Base-by-base conservation (phyloP, 2,888 invertebrate genomes). In the Drosophila anomelani region DNA sequence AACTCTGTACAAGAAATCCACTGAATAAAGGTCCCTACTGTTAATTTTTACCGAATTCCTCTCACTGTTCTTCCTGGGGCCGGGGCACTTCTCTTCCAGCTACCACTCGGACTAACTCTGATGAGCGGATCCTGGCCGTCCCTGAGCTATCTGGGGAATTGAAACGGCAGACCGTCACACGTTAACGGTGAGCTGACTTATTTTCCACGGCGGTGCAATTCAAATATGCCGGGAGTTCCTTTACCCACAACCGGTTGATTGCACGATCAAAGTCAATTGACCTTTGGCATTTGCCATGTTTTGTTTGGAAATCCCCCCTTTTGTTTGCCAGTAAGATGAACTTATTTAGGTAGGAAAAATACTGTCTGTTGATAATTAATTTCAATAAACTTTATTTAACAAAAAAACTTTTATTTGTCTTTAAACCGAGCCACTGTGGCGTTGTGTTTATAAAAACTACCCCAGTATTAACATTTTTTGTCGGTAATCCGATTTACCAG, bases 161-260 rank as follows among this genome's bases (percentile, higher is more conserved):
- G n/a, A n/a, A n/a, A n/a, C n/a, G n/a, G n/a, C n/a, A n/a, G n/a
- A n/a, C n/a, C n/a, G n/a, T n/a, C n/a, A n/a, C n/a, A n/a, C n/a
- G 60, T 75, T 75, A 55, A 49, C 76, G 47, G 67, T 46, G 57
- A 73, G 67, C 76, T 82, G 80, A 80, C 74, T 81, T 84, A 81
- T 78, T 86, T 77, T 82, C 59, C 82, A 71, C 85, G 60, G 63
- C 58, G 85, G 72, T 73, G 73, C 80, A 82, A 73, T 77, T 87
- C 77, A 85, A 82, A 82, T 80, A 76, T 57, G 63, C 67, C 49
- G 54, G 74, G 38, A 79, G 80, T 82, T 79, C 74, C 67, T 66
- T 87, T 76, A 77, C 82, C 85, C 44, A 36, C 39, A 44, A 38
- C 80, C 49, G 58, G 55, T 62, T 56, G 49, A 56, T 38, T 51